A percentile compares a stretch with the other conserved stretches of the same genome.
phyloP scores from a whole-genome alignment of 2,797 vertebrate genomes.

The Hipposideros larvatus region DNA sequence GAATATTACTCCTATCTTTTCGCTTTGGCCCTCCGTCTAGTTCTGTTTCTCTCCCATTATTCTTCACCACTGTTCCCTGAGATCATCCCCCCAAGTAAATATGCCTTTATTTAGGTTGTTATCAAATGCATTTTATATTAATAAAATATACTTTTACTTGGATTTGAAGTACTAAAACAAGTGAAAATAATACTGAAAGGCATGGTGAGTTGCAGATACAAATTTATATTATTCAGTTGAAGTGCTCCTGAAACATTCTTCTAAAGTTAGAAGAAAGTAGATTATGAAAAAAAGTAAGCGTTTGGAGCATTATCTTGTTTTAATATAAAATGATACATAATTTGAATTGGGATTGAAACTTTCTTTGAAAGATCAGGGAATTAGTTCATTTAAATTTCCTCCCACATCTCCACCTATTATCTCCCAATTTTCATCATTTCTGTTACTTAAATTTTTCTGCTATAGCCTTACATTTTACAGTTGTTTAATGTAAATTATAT shows the following conservation, averaged over 20 bases:
- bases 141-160: not conserved
- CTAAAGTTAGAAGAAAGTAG: not conserved
- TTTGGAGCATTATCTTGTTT: constrained; percentile 27
- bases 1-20: not conserved
- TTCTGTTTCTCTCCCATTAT: not conserved
- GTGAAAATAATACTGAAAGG: not conserved
- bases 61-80: not conserved
- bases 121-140: not conserved
- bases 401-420: constrained; percentile 29
- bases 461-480: not conserved
- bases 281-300: constrained; percentile 22
- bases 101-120: not conserved
- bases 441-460: not conserved
- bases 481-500: constrained; percentile 2
- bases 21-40: not conserved
- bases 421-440: constrained; percentile 48
- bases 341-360: constrained; percentile 14
- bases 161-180: not conserved
- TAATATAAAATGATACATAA: not conserved
- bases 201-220: not conserved
- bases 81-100: not conserved
- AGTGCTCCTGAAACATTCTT: not conserved
- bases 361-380: constrained; percentile 49
- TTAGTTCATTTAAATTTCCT: constrained; percentile 48
- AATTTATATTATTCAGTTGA: not conserved